Conservation (phyloP, 2,888 invertebrate genomes). For the Phyllotreta striolata region DNA sequence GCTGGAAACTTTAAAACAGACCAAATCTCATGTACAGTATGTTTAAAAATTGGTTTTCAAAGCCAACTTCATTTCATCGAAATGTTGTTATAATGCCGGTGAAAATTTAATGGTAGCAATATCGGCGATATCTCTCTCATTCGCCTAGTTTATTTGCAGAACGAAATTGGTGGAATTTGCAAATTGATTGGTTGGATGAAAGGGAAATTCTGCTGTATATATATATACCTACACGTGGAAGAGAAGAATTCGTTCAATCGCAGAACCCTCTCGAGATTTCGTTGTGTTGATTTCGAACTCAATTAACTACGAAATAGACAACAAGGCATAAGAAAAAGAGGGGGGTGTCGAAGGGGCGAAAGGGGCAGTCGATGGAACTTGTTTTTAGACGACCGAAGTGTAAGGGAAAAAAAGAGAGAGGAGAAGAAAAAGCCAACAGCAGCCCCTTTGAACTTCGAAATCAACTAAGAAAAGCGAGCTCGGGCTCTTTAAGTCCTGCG, state of each 20-base stretch:
- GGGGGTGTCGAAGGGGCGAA: background rate
- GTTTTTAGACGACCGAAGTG: slow-evolving; percentile 33
- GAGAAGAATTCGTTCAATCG: slow-evolving; percentile 7
- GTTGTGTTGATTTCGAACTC: slow-evolving; percentile 28
- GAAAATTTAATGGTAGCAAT: too few species aligned
- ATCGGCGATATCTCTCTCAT: too few species aligned
- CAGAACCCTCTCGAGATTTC: slow-evolving; percentile 5
- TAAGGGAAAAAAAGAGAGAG: slow-evolving; percentile 1
- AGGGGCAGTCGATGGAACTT: slow-evolving; percentile 44
- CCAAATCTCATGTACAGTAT: too few species aligned
- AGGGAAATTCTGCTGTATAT: background rate
- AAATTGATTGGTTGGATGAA: too few species aligned
- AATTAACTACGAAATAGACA: slow-evolving; percentile 31
- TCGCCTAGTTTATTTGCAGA: too few species aligned
- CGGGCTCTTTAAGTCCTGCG: slow-evolving; percentile 55
- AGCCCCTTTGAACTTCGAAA: slow-evolving; percentile 42
- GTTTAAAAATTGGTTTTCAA: too few species aligned
- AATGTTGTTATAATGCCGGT: too few species aligned
- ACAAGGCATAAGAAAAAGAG: slow-evolving; percentile 14
- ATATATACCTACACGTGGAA: background rate
- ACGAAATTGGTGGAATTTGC: too few species aligned
- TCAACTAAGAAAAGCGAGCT: slow-evolving; percentile 53
- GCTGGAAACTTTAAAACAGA: too few species aligned
- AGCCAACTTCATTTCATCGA: too few species aligned
- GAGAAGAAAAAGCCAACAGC: slow-evolving; percentile 10